Percentiles rank a stretch among this genome's conserved stretches.
phyloP scores from a whole-genome alignment of 2,797 vertebrate genomes.

The Clarias laeviceps region DNA sequence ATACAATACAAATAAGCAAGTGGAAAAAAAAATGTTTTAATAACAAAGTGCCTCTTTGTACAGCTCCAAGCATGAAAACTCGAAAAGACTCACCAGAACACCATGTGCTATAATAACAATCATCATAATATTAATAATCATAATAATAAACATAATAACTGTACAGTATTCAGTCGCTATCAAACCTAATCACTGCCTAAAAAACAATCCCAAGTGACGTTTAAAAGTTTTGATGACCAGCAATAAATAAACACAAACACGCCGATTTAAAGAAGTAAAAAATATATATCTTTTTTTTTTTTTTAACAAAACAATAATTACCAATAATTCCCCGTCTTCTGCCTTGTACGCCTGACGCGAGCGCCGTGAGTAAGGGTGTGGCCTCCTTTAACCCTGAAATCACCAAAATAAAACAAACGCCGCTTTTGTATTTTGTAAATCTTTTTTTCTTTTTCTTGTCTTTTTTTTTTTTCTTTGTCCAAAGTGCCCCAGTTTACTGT shows the following conservation, averaged over 20 bases:
- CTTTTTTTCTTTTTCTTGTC: too few species aligned
- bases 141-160: slow-evolving; percentile 45
- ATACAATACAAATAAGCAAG: slow-evolving; percentile 37
- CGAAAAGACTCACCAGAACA: slow-evolving; percentile 38
- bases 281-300: background rate
- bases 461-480: slow-evolving; percentile 24
- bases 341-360: slow-evolving; percentile 36
- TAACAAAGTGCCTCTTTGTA: slow-evolving; percentile 84
- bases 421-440: slow-evolving; percentile 45
- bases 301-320: background rate
- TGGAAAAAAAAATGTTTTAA: slow-evolving; percentile 65
- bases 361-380: slow-evolving; percentile 53
- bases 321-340: slow-evolving; percentile 27
- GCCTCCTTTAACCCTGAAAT: slow-evolving; percentile 54
- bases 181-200: slow-evolving; percentile 55
- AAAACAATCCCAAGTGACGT: slow-evolving; percentile 42
- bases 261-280: slow-evolving; percentile 15
- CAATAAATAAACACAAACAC: slow-evolving; percentile 46
- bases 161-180: slow-evolving; percentile 40
- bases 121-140: slow-evolving; percentile 43
- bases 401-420: slow-evolving; percentile 53
- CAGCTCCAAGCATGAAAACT: slow-evolving; percentile 55
- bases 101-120: slow-evolving; percentile 39
- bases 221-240: slow-evolving; percentile 49
- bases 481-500: slow-evolving; percentile 52